Percentiles rank a stretch among this genome's conserved stretches.
Evolutionary conservation across 2,888 invertebrate species (phyloP).

Genomic region (Sphecodes monilicornis): DNA sequence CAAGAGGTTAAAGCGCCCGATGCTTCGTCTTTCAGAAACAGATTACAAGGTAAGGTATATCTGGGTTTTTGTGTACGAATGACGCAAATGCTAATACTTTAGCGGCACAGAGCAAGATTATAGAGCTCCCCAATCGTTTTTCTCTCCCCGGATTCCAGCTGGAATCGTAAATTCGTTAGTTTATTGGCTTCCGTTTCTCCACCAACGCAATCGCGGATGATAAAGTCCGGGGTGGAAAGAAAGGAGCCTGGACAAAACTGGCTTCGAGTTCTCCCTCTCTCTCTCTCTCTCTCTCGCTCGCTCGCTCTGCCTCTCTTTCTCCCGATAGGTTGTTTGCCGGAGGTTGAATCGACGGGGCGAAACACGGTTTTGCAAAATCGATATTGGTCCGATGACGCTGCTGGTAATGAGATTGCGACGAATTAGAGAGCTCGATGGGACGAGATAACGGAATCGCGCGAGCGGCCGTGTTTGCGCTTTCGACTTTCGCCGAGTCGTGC

Average conservation of each 20-base stretch:
- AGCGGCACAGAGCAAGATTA: not conserved
- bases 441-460: not conserved
- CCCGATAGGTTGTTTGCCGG: not conserved
- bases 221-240: not conserved
- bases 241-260: not conserved
- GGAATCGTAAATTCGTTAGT: slow-evolving; percentile 19
- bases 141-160: not conserved
- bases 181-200: slow-evolving; percentile 17
- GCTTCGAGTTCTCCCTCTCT: not conserved
- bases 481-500: not conserved
- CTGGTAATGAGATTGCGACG: slow-evolving; percentile 17
- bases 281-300: not conserved
- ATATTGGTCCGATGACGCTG: not conserved
- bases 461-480: slow-evolving; percentile 6
- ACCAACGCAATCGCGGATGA: not conserved
- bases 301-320: not conserved
- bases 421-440: slow-evolving; percentile 25
- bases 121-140: not conserved
- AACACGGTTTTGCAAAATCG: not conserved
- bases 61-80: not conserved
- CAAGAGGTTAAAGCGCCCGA: not conserved
- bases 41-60: not conserved
- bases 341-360: slow-evolving; percentile 1
- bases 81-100: not conserved
- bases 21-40: not conserved